These are phyloP conservation scores for Saturnia pavonia DNA, from an alignment of 2,888 invertebrate species.

Conservation along the genomic window DNA sequence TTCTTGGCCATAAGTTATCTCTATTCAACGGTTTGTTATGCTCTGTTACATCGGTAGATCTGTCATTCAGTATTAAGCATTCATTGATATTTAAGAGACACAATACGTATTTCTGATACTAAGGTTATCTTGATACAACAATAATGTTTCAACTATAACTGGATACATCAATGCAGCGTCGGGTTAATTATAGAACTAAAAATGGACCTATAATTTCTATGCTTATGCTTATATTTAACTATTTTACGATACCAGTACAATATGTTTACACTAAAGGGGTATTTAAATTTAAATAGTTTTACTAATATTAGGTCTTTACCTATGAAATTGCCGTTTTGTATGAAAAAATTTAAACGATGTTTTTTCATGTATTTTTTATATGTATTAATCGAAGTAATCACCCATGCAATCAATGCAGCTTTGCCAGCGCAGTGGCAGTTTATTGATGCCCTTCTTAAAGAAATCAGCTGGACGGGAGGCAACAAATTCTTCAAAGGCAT, in stretches of 20 bases:
- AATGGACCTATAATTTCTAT: background rate
- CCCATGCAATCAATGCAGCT: too few species aligned
- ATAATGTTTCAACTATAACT: background rate
- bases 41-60: background rate
- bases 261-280: background rate
- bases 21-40: background rate
- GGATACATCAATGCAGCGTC: background rate
- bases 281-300: background rate
- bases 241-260: background rate
- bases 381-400: too few species aligned
- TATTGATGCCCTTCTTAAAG: too few species aligned
- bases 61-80: background rate
- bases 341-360: too few species aligned
- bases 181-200: background rate
- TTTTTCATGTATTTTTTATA: too few species aligned
- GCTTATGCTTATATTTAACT: background rate
- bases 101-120: background rate
- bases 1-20: conserved; percentile 6
- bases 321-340: too few species aligned
- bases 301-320: too few species aligned
- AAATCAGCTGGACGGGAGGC: too few species aligned
- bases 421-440: too few species aligned
- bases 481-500: too few species aligned
- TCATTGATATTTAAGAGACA: background rate
- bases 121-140: background rate